Conservation (phyloP, 2,797 vertebrate species). For the Coilia nasus region DNA sequence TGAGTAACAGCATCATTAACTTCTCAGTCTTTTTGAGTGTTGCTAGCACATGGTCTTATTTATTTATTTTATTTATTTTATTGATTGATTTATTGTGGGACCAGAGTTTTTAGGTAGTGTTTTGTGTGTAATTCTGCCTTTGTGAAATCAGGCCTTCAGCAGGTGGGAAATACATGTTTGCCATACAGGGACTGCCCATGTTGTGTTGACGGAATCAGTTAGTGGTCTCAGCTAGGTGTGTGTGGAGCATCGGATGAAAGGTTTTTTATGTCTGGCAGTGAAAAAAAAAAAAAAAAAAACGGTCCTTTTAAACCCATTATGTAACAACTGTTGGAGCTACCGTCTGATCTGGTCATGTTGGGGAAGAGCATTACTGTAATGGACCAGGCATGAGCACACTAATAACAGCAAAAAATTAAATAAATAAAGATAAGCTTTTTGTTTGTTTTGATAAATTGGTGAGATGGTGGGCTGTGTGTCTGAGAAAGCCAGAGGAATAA, state of each 20-base stretch:
- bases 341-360: constrained; percentile 24
- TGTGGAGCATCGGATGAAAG: neutral
- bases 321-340: constrained; percentile 10
- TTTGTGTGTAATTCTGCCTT: neutral
- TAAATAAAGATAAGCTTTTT: neutral
- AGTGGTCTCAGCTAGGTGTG: neutral
- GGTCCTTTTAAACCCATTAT: neutral
- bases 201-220: neutral
- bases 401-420: neutral
- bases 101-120: no score
- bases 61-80: no score
- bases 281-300: neutral
- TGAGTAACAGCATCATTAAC: no score
- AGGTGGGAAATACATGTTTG: neutral
- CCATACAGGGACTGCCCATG: neutral
- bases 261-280: neutral
- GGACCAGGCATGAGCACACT: constrained; percentile 1
- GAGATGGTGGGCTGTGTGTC: constrained; percentile 82
- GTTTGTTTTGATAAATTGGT: constrained; percentile 23
- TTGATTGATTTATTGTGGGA: no score
- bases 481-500: constrained; percentile 82
- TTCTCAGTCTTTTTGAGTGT: no score
- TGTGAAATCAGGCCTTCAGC: neutral
- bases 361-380: constrained; percentile 21
- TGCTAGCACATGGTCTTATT: no score